Base-by-base conservation (phyloP, 2,113 vertebrate species). In the Neoarius graeffei region DNA sequence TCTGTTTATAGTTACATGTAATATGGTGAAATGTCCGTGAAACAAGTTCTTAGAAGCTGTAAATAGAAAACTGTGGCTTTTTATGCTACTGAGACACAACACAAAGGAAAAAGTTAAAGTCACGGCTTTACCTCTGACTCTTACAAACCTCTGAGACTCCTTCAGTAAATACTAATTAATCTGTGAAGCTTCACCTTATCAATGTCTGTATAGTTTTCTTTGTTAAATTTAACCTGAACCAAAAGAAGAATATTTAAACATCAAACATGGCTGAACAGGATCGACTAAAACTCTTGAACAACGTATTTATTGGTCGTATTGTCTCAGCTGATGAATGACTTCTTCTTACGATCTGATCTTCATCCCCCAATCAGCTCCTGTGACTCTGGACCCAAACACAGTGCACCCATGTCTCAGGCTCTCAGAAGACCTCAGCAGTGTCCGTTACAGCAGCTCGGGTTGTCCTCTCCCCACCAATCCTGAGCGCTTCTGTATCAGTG, bases 311-410 rank as follows among this genome's bases (percentile, higher is more conserved):
- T 27, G 4, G 9, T 13, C 35, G 14, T 71, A 42, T 5, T 8
- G 10, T 66, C 17, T 52, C 10, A 76, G 9, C 48, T 20, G 17
- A 50, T 73, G 17, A 19, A 73, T 48, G 4, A 52, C 25, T 15
- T 86, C 1, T 62, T 59, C 35, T 69, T 14, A 57, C 8, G 60
- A 27, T n/a, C 83, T 85, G 0, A 71, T 85, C 89, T 91, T 92
- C 79, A 84, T 92, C 82, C 4, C 62, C 73, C 83, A 82, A 62
- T 88, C 85, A 96, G 95, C 86, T 83, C 93, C 94, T 10, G 93
- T 96, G 86, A 95, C 92, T 66, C 89, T 96, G 89, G 95, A 96
- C 88, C 94, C 93, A 88, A 95, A 94, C 92, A 94, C 95, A 83
- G 94, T 95, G 42, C 95, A 95, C 90, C 95, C 95, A 48, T 94